These are phyloP conservation scores for Chymomyza fuscimana DNA, from an alignment of 2,888 invertebrate genomes.

Conservation along the genomic window DNA sequence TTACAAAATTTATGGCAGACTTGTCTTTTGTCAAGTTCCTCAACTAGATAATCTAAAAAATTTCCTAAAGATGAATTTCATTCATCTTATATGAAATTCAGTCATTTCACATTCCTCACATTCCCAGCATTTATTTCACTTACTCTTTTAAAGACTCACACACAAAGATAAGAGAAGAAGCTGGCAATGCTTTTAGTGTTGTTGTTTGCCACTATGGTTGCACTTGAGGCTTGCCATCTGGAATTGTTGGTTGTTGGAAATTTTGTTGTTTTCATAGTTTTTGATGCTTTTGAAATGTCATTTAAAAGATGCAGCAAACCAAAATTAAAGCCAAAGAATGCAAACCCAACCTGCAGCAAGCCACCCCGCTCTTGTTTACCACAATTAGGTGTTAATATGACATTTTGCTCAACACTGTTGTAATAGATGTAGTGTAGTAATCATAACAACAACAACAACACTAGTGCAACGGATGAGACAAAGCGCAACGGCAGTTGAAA, in stretches of 20 bases:
- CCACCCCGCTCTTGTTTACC: constrained; percentile 34
- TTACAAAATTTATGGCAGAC: no score
- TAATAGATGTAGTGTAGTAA: neutral
- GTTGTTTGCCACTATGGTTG: constrained; percentile 2
- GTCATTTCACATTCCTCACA: no score
- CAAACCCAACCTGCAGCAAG: neutral
- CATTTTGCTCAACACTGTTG: constrained; percentile 49
- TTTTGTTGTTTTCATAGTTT: constrained; percentile 6
- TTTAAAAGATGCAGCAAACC: neutral
- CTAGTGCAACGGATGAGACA: constrained; percentile 32
- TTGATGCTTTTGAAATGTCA: neutral
- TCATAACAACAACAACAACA: constrained; percentile 18
- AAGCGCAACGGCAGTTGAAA: constrained; percentile 47
- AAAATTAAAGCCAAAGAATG: neutral
- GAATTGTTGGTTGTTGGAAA: neutral
- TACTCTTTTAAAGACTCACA: neutral
- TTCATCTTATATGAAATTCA: no score
- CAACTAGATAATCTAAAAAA: no score
- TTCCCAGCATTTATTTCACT: neutral
- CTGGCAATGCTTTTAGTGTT: constrained; percentile 8
- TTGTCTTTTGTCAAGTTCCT: no score
- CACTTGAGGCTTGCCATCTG: neutral
- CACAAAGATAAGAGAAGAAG: neutral
- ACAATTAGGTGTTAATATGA: constrained; percentile 68
- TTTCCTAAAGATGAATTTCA: no score